phyloP scores from a whole-genome alignment of 2,888 invertebrate species.

The Glyphotaelius pellucidus region DNA sequence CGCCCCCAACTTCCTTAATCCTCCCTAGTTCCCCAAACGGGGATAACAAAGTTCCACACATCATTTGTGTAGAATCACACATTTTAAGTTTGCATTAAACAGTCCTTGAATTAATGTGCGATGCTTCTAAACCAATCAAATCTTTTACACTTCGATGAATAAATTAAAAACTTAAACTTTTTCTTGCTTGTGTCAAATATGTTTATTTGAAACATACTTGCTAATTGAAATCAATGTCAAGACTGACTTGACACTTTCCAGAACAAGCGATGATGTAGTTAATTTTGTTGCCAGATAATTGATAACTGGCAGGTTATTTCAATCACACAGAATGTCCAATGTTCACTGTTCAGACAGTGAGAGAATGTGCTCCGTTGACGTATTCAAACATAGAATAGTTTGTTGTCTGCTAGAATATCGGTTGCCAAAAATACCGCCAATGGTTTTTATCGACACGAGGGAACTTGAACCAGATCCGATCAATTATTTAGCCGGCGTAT shows the following conservation, averaged over 20 bases:
- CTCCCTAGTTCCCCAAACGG: too few relatives aligned
- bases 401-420: background rate
- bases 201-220: background rate
- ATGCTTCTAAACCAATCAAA: too few relatives aligned
- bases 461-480: background rate
- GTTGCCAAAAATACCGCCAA: background rate
- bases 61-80: too few relatives aligned
- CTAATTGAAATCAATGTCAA: background rate
- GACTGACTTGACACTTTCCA: background rate
- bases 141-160: too few relatives aligned
- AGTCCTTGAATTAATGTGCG: too few relatives aligned
- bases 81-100: too few relatives aligned
- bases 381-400: background rate
- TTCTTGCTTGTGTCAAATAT: background rate
- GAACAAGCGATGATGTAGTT: background rate
- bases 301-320: background rate
- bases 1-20: too few relatives aligned
- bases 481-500: background rate
- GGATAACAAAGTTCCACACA: too few relatives aligned
- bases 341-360: background rate
- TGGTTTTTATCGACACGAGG: background rate
- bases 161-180: too few relatives aligned
- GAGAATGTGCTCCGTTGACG: background rate
- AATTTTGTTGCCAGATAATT: background rate
- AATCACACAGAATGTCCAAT: background rate